phyloP scores from a whole-genome alignment of 2,113 vertebrate genomes.

The Zosterops pallidus region DNA sequence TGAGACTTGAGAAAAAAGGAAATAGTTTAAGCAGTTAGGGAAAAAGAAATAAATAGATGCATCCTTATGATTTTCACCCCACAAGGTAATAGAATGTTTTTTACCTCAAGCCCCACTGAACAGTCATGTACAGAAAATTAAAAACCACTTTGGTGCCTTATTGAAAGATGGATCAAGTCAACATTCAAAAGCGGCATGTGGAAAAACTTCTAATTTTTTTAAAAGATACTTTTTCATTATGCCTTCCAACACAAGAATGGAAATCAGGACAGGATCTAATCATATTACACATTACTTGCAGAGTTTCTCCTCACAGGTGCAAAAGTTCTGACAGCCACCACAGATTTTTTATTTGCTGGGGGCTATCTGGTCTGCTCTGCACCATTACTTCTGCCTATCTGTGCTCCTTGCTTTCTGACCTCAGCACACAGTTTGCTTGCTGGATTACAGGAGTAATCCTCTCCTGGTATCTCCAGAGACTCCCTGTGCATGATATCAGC shows the following conservation, averaged over 20 bases:
- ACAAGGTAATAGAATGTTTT: background rate
- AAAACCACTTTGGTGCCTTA: background rate
- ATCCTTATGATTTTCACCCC: background rate
- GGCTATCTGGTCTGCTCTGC: background rate
- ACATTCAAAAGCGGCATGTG: background rate
- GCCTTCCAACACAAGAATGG: background rate
- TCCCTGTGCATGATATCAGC: background rate
- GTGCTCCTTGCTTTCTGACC: background rate
- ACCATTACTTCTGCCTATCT: background rate
- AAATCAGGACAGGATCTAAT: background rate
- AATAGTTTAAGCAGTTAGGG: background rate
- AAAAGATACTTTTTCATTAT: background rate
- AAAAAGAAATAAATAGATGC: background rate
- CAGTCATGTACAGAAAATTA: rapidly evolving
- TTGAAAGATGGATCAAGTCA: background rate
- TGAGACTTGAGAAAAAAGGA: background rate
- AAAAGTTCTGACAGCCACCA: background rate
- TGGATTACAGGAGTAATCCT: background rate
- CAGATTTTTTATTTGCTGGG: background rate
- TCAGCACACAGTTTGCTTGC: background rate
- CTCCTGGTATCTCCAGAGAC: background rate
- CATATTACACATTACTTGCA: background rate
- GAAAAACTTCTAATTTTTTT: background rate
- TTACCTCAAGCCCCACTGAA: background rate
- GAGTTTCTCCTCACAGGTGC: background rate